Conservation (phyloP, 2,797 vertebrate species). For the Cheirogaleus major region DNA sequence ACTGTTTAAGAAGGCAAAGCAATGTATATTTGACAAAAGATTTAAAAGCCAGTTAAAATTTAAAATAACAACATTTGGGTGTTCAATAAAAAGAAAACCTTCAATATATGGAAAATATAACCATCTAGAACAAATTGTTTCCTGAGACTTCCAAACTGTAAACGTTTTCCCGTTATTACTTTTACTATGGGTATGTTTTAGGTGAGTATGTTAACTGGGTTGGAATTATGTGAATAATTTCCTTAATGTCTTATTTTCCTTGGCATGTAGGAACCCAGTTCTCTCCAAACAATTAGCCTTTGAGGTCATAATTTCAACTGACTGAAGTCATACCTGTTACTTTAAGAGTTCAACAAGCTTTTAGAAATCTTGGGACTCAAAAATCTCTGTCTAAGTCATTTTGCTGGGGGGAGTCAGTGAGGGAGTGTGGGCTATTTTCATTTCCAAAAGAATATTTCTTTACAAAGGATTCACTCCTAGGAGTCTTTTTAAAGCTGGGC, state of each 20-base stretch:
- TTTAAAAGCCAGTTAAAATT: conserved; percentile 41
- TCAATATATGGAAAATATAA: background rate
- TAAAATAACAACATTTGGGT: conserved; percentile 30
- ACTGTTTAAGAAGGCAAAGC: background rate
- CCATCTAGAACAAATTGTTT: conserved; percentile 60
- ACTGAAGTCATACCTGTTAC: conserved; percentile 61
- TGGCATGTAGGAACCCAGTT: background rate
- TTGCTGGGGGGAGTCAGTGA: background rate
- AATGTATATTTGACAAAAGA: conserved; percentile 19
- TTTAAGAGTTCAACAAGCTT: conserved; percentile 50
- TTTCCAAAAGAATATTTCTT: conserved; percentile 25
- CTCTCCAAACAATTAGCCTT: conserved; percentile 41
- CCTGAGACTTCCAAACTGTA: conserved; percentile 37
- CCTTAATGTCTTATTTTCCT: conserved; percentile 61
- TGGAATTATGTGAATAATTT: conserved; percentile 53
- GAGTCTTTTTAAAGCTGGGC: conserved; percentile 13
- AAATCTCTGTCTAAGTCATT: conserved; percentile 15
- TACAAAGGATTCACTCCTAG: background rate
- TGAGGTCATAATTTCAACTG: conserved; percentile 55
- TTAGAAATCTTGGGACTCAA: conserved; percentile 29
- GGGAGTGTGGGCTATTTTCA: conserved; percentile 12
- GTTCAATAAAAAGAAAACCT: conserved; percentile 43
- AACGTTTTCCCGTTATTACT: conserved; percentile 39
- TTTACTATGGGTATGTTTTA: conserved; percentile 47
- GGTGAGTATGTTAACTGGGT: conserved; percentile 30